Percentiles rank a stretch among this genome's conserved stretches.
Conservation (phyloP, 2,797 vertebrate genomes). For the Monodelphis domestica region DNA sequence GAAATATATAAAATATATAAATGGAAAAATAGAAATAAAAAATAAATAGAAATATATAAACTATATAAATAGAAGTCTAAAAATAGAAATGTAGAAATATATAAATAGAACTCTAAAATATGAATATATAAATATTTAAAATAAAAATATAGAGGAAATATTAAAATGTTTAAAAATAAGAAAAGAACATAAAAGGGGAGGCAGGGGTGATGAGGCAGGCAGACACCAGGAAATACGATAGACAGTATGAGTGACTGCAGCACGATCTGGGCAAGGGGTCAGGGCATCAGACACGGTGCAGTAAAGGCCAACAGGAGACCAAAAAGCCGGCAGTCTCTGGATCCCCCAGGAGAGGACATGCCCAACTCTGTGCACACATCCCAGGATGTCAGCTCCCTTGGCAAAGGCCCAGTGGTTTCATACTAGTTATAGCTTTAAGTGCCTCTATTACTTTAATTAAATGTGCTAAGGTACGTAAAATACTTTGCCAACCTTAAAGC, state of each 20-base stretch:
- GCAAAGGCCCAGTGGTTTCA: not conserved
- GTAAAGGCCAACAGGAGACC: no score
- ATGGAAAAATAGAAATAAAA: no score
- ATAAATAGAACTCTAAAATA: no score
- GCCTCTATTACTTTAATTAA: not conserved
- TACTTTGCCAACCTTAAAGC: not conserved
- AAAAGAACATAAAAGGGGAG: no score
- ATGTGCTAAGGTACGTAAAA: not conserved
- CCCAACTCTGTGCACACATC: not conserved
- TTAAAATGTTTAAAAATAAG: no score
- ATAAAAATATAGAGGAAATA: no score
- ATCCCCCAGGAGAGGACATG: not conserved
- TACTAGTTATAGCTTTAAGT: not conserved
- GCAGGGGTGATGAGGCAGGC: not conserved
- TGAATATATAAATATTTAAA: no score
- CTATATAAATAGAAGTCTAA: no score
- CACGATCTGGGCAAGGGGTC: not conserved
- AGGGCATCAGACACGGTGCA: not conserved
- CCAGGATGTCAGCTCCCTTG: not conserved
- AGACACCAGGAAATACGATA: not conserved
- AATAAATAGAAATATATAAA: no score
- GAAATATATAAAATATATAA: no score
- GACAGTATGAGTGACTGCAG: not conserved
- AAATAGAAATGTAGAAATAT: no score
- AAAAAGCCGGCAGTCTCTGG: not conserved